Percentiles rank a stretch among this genome's conserved stretches.
Conservation (phyloP, 2,113 vertebrate species). For the Sprattus sprattus region DNA sequence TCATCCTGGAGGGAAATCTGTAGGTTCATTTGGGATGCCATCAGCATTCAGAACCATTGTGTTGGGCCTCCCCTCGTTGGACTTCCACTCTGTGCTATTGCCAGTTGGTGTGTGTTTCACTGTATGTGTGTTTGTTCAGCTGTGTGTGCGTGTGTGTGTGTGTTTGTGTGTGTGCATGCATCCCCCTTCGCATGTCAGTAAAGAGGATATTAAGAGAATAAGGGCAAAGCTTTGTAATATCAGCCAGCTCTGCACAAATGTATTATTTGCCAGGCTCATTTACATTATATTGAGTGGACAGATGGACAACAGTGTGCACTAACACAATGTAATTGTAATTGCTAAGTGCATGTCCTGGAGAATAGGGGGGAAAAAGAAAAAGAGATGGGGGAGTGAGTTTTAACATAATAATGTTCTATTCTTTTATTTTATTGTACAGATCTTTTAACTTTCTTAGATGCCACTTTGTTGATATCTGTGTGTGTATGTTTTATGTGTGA, state of each 20-base stretch:
- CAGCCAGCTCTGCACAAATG: neutral
- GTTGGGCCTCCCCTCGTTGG: neutral
- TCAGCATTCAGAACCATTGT: constrained; percentile 15
- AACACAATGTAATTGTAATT: neutral
- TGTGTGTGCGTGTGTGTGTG: neutral
- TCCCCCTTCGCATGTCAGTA: constrained; percentile 33
- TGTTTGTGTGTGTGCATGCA: neutral
- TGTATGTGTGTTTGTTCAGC: neutral
- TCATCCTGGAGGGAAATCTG: constrained; percentile 60
- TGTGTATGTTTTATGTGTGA: neutral
- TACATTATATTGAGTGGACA: neutral
- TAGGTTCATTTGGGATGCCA: constrained; percentile 32
- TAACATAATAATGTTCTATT: neutral
- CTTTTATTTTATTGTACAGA: neutral
- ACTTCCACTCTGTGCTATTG: neutral
- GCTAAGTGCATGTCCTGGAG: neutral
- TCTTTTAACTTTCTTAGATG: neutral
- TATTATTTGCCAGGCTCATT: constrained; percentile 9
- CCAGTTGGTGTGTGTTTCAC: neutral
- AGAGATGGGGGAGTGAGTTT: neutral
- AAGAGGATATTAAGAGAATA: constrained; percentile 31
- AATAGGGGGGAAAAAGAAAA: neutral
- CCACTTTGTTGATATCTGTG: neutral
- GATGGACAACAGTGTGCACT: neutral
- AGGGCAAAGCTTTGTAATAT: constrained; percentile 22